phyloP scores from a whole-genome alignment of 2,797 vertebrate genomes.

The Cryptoprocta ferox region DNA sequence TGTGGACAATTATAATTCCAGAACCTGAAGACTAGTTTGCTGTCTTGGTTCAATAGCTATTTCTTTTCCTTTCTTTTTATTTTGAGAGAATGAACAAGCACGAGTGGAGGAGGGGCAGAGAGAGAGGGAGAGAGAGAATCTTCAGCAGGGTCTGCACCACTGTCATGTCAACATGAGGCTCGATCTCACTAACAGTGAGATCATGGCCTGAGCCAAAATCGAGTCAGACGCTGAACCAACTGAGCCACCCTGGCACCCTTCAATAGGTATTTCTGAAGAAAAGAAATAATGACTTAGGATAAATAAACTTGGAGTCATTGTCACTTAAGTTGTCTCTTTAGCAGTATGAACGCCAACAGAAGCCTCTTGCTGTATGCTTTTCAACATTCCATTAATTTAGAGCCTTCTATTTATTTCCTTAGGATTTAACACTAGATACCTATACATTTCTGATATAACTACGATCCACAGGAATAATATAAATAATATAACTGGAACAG shows the following conservation, averaged over 20 bases:
- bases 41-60: not conserved
- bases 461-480: not conserved
- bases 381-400: not conserved
- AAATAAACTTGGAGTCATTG: not conserved
- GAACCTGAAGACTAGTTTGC: not conserved
- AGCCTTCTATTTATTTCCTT: slow-evolving; percentile 6
- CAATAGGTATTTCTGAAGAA: not conserved
- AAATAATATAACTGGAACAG: slow-evolving; percentile 30
- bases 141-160: no score
- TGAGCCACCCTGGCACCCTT: no score
- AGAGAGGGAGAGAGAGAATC: no score
- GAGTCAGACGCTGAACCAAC: no score
- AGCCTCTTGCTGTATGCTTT: not conserved
- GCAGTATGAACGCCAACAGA: not conserved
- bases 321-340: not conserved
- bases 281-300: not conserved
- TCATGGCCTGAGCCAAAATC: no score
- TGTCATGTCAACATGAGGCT: no score
- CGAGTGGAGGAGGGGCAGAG: no score
- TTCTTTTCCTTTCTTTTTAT: not conserved
- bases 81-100: no score
- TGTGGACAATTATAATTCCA: not conserved
- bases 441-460: slow-evolving; percentile 23
- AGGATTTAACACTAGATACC: not conserved
- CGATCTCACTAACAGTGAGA: no score